phyloP scores from a whole-genome alignment of 1,140 invertebrate species.

The Lutraria rhynchaena region DNA sequence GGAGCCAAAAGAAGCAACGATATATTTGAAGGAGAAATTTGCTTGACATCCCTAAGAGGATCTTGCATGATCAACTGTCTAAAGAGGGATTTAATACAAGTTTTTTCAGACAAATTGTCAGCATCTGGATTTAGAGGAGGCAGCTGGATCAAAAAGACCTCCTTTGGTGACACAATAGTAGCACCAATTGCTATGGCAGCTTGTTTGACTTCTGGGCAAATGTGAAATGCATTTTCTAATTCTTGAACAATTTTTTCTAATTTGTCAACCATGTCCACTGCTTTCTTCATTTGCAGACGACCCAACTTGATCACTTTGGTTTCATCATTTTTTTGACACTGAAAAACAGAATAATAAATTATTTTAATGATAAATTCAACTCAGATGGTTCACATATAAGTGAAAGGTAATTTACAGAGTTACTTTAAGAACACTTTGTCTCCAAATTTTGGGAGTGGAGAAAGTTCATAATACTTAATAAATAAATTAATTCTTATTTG shows the following conservation, averaged over 20 bases:
- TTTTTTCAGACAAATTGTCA: conserved; percentile 63
- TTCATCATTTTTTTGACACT: neutral
- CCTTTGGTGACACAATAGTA: conserved; percentile 75
- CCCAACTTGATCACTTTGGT: neutral
- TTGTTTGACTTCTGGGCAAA: conserved; percentile 72
- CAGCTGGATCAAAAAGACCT: conserved; percentile 72
- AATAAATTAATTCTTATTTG: too few relatives aligned
- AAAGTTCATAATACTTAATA: too few relatives aligned
- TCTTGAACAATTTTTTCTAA: conserved; percentile 67
- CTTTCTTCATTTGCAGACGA: conserved; percentile 46
- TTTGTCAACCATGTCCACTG: conserved; percentile 61
- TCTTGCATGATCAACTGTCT: conserved; percentile 71
- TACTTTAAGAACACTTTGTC: too few relatives aligned
- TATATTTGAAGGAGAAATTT: conserved; percentile 67
- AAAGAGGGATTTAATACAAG: conserved; percentile 68
- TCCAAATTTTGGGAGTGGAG: too few relatives aligned
- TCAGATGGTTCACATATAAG: neutral
- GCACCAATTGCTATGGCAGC: conserved; percentile 71
- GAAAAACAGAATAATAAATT: conserved; percentile 4
- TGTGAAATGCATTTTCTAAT: conserved; percentile 70
- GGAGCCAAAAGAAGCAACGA: conserved; percentile 68
- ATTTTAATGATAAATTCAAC: neutral
- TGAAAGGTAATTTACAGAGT: too few relatives aligned
- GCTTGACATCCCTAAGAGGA: conserved; percentile 61
- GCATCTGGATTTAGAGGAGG: conserved; percentile 73